These are phyloP conservation scores for Malaclemys terrapin DNA, from an alignment of 2,113 vertebrate genomes.

Conservation along the genomic window DNA sequence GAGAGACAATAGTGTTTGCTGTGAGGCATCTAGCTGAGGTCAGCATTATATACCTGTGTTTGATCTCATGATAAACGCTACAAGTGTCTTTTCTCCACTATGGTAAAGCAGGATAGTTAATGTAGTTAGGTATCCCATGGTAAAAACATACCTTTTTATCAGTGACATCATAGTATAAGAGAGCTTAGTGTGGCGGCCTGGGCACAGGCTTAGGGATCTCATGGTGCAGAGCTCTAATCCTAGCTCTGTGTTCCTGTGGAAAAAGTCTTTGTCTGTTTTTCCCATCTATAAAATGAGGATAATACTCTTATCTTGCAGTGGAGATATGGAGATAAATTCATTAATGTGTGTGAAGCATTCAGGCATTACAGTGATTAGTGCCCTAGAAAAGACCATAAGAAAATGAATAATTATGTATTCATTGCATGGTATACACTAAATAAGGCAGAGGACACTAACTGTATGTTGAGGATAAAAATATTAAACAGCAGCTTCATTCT, in stretches of 20 bases:
- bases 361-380: constrained; percentile 2
- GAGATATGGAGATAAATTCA: not conserved
- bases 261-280: not conserved
- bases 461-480: not conserved
- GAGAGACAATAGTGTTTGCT: too few relatives aligned
- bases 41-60: too few relatives aligned
- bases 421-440: constrained; percentile 7
- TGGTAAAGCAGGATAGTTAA: not conserved
- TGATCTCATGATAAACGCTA: not conserved
- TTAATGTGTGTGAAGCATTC: not conserved
- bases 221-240: too few relatives aligned
- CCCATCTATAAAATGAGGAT: not conserved
- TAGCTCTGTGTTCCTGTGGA: too few relatives aligned
- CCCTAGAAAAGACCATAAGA: not conserved
- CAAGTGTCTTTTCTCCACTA: not conserved
- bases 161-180: not conserved
- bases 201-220: not conserved
- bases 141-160: not conserved
- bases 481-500: not conserved
- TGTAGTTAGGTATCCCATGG: not conserved
- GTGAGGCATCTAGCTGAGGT: too few relatives aligned
- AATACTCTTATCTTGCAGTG: not conserved
- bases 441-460: constrained; percentile 1
- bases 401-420: not conserved
- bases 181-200: not conserved